A percentile compares a stretch with the other conserved stretches of the same genome.
These are phyloP conservation scores for Leuciscus waleckii DNA, from an alignment of 2,797 vertebrate species.

Conservation along the genomic window DNA sequence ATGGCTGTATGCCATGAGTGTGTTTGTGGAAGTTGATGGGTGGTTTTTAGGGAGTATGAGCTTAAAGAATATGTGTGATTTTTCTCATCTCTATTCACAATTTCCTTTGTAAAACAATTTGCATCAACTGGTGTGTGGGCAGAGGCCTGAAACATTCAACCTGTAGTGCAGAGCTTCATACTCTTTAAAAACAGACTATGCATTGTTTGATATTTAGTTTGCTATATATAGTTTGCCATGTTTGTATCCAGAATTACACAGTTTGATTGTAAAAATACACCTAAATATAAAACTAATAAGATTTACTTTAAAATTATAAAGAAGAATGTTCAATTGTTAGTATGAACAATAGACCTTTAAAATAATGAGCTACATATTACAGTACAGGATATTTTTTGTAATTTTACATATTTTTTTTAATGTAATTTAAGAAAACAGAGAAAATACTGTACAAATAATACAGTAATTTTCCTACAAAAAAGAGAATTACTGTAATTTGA, in stretches of 20 bases:
- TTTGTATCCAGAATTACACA: background rate
- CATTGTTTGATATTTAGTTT: background rate
- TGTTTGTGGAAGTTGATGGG: background rate
- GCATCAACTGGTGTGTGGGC: background rate
- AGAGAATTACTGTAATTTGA: too few relatives aligned
- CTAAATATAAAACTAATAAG: too few relatives aligned
- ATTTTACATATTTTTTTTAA: too few relatives aligned
- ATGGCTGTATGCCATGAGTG: too few relatives aligned
- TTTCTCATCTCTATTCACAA: background rate
- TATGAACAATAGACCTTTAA: too few relatives aligned
- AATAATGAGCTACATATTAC: too few relatives aligned
- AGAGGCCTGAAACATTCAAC: background rate
- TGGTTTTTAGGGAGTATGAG: too few relatives aligned
- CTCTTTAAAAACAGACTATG: background rate
- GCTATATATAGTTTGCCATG: background rate
- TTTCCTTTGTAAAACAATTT: background rate
- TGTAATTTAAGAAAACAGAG: too few relatives aligned
- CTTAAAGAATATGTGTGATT: background rate
- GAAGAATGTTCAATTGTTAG: too few relatives aligned
- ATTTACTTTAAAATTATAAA: too few relatives aligned
- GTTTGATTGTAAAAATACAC: background rate
- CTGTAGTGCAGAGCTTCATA: background rate
- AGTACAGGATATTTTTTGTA: too few relatives aligned
- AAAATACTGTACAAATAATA: too few relatives aligned
- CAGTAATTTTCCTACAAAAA: background rate